Percentiles rank a stretch among this genome's conserved stretches.
These are phyloP conservation scores for Helicoverpa assulta DNA, from an alignment of 2,888 invertebrate species.

Conservation along the genomic window DNA sequence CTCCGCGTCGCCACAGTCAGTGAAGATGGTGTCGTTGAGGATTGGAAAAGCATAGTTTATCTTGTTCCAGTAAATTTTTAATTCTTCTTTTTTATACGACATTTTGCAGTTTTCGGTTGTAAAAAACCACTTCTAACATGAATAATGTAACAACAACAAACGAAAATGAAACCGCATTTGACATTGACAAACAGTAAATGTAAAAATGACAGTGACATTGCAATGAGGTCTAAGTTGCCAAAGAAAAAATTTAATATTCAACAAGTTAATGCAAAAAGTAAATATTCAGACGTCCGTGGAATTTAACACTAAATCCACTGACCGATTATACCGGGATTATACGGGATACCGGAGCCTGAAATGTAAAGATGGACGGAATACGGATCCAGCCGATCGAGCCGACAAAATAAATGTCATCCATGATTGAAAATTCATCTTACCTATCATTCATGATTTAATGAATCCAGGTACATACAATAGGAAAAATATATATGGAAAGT, in stretches of 20 bases:
- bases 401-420: no score
- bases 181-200: not conserved
- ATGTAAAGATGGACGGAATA: no score
- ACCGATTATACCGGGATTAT: no score
- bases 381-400: no score
- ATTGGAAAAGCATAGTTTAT: slow-evolving; percentile 87
- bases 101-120: slow-evolving; percentile 56
- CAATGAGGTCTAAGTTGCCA: not conserved
- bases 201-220: slow-evolving; percentile 4
- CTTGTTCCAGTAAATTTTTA: slow-evolving; percentile 84
- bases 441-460: no score
- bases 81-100: slow-evolving; percentile 77
- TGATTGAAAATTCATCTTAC: no score
- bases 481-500: no score
- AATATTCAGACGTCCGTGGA: not conserved
- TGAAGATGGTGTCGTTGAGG: slow-evolving; percentile 80
- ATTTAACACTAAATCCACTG: no score
- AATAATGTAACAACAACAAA: not conserved
- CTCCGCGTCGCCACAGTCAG: slow-evolving; percentile 79
- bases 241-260: no score
- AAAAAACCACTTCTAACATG: no score
- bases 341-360: no score
- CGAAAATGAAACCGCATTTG: not conserved
- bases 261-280: not conserved
- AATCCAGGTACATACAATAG: no score